Evolutionary conservation across 2,888 invertebrate genomes (phyloP).

Genomic region (Caenorhabditis auriculariae): DNA sequence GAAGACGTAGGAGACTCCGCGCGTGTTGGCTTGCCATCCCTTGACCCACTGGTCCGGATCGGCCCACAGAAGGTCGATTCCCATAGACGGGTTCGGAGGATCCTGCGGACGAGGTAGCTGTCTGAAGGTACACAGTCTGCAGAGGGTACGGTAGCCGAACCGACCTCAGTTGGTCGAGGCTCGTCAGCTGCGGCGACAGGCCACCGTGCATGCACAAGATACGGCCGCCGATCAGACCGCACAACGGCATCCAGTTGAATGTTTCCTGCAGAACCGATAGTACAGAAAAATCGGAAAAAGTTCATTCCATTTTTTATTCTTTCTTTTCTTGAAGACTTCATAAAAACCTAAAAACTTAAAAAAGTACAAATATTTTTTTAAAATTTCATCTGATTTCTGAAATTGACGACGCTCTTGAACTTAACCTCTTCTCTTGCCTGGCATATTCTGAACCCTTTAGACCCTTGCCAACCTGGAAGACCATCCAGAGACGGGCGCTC

Average conservation of each 20-base stretch:
- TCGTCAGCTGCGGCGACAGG: constrained; percentile 47
- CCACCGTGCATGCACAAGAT: constrained; percentile 60
- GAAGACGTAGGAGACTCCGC: constrained; percentile 70
- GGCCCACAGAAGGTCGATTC: constrained; percentile 48
- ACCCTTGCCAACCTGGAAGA: constrained; percentile 42
- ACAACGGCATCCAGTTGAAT: constrained; percentile 59
- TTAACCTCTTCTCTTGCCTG: no score
- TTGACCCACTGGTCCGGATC: constrained; percentile 51
- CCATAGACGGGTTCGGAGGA: constrained; percentile 56
- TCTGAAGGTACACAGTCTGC: no score
- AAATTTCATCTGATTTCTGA: no score
- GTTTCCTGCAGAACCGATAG: constrained; percentile 31
- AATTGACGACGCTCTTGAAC: no score
- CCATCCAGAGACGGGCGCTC: constrained; percentile 41
- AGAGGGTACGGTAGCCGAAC: constrained; percentile 30
- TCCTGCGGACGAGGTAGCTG: constrained; percentile 52
- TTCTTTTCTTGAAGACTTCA: not conserved
- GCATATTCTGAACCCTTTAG: no score
- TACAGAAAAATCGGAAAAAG: no score
- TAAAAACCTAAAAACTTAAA: not conserved
- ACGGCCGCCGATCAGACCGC: constrained; percentile 49
- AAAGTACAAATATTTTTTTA: not conserved
- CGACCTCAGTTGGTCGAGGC: constrained; percentile 53
- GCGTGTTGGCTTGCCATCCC: constrained; percentile 53
- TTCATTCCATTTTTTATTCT: not conserved